Percentiles rank a stretch among this genome's conserved stretches.
Evolutionary conservation across 1,140 invertebrate species (phyloP).

Genomic region (fruit fly (Drosophila melanogaster)): Release_6_plus_ISO1_MT NT_033777.3:28505501-28506000

Average conservation of each 20-base stretch:
- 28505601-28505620: background rate
- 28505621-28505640: background rate
- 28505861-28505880: conserved; percentile 98
- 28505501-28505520: no score
- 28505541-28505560: no score
- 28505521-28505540: no score
- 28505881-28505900: conserved; percentile 97
- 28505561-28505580: background rate
- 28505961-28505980: conserved; percentile 95
- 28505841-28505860: conserved; percentile 97
- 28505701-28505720: conserved; percentile 54
- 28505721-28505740: background rate
- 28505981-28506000: conserved; percentile 96
- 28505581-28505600: background rate
- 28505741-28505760: background rate
- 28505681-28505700: conserved; percentile 47
- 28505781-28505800: conserved; percentile 73
- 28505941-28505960: conserved; percentile 93
- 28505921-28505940: conserved; percentile 93
- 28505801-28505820: conserved; percentile 83
- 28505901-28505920: conserved; percentile 95
- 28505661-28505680: conserved; percentile 5
- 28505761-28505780: conserved; percentile 67
- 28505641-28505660: conserved; percentile 3
- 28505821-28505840: conserved; percentile 93